Base-by-base conservation (phyloP, 2,797 vertebrate species). In the Vultur gryphus region DNA sequence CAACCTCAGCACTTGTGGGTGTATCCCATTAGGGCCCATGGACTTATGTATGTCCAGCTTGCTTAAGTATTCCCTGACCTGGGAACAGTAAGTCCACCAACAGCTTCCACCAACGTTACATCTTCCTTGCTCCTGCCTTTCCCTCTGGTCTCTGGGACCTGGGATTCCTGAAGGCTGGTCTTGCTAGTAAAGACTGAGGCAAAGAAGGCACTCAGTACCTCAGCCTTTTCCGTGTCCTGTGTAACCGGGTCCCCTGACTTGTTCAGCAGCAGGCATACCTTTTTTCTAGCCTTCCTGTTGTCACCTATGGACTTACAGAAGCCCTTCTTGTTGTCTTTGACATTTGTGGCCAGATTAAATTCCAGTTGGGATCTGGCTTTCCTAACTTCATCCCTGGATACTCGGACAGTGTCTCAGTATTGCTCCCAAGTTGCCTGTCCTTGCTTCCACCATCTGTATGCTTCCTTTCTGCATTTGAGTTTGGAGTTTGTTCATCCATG, bases 241-340 rank as follows among this genome's bases (percentile, higher is more conserved):
- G 11, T 69, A 51, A 83, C 13, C 0, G 1, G 18, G 48, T 44
- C 8, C 20, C 16, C 57, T 52, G 25, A 43, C 37, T 51, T 0
- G 1, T 71, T 71, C 57, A 71, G 33, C 20, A 52, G 16, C 39
- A 52, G 13, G 7, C 20, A 44, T 61, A 61, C 26, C 8, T 35
- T 35, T 70, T 51, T 61, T 25, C 55, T 51, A 19, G 11, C 6
- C 18, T 67, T 57, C 43, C 51, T 70, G 19, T 59, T 51, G 25
- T 43, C 25, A 59, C 8, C 3, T 59, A 24, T 13, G 18, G 23
- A 58, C 18, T 28, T 41, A 58, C 3, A 67, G 43, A 81, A 67
- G 10, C 31, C 20, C 12, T 31, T 61, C 37, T 61, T 52, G 31
- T 79, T 39, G 43, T 81, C n/a, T 82, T 70, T 71, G 26, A 37